Evolutionary conservation across 2,888 invertebrate species (phyloP), one percentile per base, ranked within the genome.

Genomic region (Cyaniris semiargus): DNA sequence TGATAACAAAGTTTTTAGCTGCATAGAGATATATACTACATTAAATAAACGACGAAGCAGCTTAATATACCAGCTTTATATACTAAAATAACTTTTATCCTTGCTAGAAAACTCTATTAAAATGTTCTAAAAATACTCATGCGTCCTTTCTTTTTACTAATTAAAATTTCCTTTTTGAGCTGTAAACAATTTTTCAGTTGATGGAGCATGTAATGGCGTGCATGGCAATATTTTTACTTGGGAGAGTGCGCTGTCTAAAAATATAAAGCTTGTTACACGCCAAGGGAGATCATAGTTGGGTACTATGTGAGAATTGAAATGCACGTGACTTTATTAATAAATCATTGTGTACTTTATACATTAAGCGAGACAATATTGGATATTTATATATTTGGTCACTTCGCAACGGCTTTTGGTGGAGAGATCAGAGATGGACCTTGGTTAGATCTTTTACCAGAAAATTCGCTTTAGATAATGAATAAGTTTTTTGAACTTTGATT

Each of bases 121-220:
- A 58, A 21, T 21, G 27, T 23, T 66, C 23, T 23, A 23, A 66
- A 66, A 66, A 23, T 13, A 60, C 3, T 23, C 60, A 27, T 21
- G 60, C 27, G 66, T 18, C 66, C 15, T 31, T 66, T 27, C 60
- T 66, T 66, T 66, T 66, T 13, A 66, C 66, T 27, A 27, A 15
- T 66, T 13, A 18, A 31, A 66, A 66, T 31, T 66, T 31, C 66
- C 66, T 18, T 66, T 66, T 31, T 66, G 27, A 66, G 66, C 34
- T 71, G 34, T 71, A 38, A 18, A 38, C 71, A 38, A 34, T 38
- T 38, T 38, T 71, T 71, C 71, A 71, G 71, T 27, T 66, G 38
- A 71, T 71, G n/a, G 38, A 71, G 38, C 71, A 7, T 71, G 71
- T 71, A 71, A 71, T 38, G 71, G 27, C 15, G 66, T 21, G 27